Evolutionary conservation across 2,888 invertebrate species (phyloP).

Genomic region (Deroplatys truncata): DNA sequence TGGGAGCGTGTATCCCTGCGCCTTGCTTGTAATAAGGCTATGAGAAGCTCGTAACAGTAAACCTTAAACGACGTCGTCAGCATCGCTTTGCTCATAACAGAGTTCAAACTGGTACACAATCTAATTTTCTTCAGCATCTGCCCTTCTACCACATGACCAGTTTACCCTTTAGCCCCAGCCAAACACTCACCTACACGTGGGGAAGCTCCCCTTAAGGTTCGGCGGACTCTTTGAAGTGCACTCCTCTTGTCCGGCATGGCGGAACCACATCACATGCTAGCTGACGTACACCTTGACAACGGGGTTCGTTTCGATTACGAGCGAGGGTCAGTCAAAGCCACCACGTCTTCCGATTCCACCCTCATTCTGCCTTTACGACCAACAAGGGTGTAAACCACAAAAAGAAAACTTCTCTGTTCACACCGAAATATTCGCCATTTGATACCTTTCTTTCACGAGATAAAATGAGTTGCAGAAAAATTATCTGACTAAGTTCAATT

Average conservation of each 20-base stretch:
- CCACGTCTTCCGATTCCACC: background rate
- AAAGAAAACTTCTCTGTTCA: background rate
- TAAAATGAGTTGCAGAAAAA: too few species aligned
- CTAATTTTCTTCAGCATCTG: background rate
- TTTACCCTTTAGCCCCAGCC: background rate
- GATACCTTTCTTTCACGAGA: background rate
- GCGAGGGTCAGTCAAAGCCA: background rate
- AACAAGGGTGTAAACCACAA: background rate
- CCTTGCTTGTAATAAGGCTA: background rate
- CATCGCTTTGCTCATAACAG: constrained; percentile 2
- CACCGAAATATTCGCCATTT: background rate
- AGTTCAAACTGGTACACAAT: constrained; percentile 11
- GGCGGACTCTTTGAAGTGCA: background rate
- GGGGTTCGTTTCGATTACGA: constrained; percentile 2
- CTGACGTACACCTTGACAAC: background rate
- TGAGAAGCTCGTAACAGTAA: background rate
- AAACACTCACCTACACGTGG: background rate
- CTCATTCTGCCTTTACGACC: background rate
- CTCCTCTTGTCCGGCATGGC: background rate
- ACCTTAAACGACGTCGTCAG: constrained; percentile 1
- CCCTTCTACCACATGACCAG: background rate
- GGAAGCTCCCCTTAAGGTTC: background rate
- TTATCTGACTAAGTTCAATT: too few species aligned
- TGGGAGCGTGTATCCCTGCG: background rate
- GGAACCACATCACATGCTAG: background rate